Conservation (phyloP, 1,140 invertebrate species). For the Pomacea maculata region DNA sequence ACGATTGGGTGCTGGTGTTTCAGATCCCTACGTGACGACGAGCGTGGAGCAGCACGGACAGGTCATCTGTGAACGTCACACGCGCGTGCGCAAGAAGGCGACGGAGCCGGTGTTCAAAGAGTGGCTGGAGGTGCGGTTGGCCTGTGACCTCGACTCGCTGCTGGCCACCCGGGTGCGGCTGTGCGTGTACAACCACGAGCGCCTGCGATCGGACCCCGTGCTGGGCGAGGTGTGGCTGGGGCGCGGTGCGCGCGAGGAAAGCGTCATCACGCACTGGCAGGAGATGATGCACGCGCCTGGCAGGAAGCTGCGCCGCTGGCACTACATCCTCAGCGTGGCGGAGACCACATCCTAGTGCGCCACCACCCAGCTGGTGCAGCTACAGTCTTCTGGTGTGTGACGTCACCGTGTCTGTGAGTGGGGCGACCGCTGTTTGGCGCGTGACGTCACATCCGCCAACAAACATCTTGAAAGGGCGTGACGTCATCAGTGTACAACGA, state of each 20-base stretch:
- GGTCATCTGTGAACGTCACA: constrained; percentile 35
- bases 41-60: constrained; percentile 42
- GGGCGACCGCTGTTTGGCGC: too few relatives aligned
- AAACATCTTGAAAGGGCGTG: too few relatives aligned
- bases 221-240: constrained; percentile 57
- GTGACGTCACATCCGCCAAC: too few relatives aligned
- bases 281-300: constrained; percentile 39
- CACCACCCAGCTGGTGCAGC: too few relatives aligned
- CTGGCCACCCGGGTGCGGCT: constrained; percentile 47
- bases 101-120: constrained; percentile 57
- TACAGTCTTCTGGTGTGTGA: neutral
- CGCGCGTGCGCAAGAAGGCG: constrained; percentile 49
- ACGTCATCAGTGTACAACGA: too few relatives aligned
- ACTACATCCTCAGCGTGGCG: constrained; percentile 33
- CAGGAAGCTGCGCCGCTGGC: constrained; percentile 35
- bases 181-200: constrained; percentile 54
- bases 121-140: constrained; percentile 50
- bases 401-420: neutral
- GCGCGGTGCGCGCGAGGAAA: constrained; percentile 38
- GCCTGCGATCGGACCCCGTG: constrained; percentile 51
- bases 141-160: constrained; percentile 41
- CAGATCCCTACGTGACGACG: constrained; percentile 50
- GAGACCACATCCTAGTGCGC: neutral
- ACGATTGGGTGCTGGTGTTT: constrained; percentile 2
- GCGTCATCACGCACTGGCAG: constrained; percentile 44